Conservation (phyloP, 2,797 vertebrate species). For the Siniperca scherzeri region DNA sequence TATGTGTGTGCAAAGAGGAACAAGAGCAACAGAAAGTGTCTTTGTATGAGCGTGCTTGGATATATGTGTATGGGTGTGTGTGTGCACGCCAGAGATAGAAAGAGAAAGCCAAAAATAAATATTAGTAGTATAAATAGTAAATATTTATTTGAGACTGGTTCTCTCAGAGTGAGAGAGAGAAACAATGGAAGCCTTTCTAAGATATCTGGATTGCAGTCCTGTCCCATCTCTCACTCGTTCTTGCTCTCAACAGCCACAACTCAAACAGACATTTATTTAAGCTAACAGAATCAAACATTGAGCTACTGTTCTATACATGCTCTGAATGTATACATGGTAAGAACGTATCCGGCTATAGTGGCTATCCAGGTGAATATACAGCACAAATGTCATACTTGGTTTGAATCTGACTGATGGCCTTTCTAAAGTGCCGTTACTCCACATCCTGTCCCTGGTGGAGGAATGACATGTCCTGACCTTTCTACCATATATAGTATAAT, state of each 20-base stretch:
- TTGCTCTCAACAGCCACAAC: slow-evolving; percentile 12
- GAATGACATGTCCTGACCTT: neutral
- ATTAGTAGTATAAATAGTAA: slow-evolving; percentile 16
- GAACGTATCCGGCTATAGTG: neutral
- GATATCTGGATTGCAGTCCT: slow-evolving; percentile 2
- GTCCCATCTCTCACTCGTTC: neutral
- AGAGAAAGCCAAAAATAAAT: slow-evolving; percentile 30
- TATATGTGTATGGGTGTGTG: slow-evolving; percentile 2
- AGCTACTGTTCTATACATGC: slow-evolving; percentile 16
- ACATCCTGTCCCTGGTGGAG: neutral
- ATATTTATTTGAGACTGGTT: slow-evolving; percentile 39
- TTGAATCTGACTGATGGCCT: slow-evolving; percentile 7
- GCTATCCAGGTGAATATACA: neutral
- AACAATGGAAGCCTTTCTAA: slow-evolving; percentile 29
- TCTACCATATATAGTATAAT: neutral
- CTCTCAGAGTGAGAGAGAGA: neutral
- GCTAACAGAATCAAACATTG: slow-evolving; percentile 19
- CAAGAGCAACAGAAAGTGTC: slow-evolving; percentile 34
- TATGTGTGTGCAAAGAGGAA: slow-evolving; percentile 11
- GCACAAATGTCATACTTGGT: neutral
- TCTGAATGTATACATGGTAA: neutral
- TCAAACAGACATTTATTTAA: slow-evolving; percentile 27
- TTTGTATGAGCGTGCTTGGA: slow-evolving; percentile 29
- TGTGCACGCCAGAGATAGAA: neutral
- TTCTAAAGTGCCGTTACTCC: neutral